A percentile compares a stretch with the other conserved stretches of the same genome.
Evolutionary conservation across 1,140 invertebrate genomes (phyloP).

Genomic region (Metopolophium dirhodum): DNA sequence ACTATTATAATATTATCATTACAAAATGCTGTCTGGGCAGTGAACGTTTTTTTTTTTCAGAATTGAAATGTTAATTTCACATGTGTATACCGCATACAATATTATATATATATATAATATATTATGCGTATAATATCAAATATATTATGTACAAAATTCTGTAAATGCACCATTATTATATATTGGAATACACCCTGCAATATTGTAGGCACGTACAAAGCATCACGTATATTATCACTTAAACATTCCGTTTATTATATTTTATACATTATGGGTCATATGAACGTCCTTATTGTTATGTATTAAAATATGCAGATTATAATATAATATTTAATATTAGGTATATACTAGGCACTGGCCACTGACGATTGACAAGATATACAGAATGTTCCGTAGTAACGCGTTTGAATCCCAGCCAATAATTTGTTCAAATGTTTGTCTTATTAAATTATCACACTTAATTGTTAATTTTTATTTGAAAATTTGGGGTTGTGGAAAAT

Average conservation of each 20-base stretch:
- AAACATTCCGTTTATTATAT: neutral
- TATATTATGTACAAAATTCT: neutral
- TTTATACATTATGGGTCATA: neutral
- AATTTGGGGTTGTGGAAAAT: neutral
- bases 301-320: neutral
- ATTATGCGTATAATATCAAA: neutral
- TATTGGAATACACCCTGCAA: neutral
- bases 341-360: neutral
- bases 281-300: neutral
- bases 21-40: no score
- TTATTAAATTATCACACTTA: neutral
- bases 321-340: no score
- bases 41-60: no score
- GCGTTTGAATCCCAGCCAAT: neutral
- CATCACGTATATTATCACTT: slow-evolving; percentile 7
- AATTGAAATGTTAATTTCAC: no score
- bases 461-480: neutral
- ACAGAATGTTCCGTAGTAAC: neutral
- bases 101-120: neutral
- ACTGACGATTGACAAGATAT: neutral
- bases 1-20: no score
- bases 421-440: neutral
- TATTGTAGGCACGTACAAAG: slow-evolving; percentile 13
- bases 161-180: neutral
- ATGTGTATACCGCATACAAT: no score